Conservation (phyloP, 2,113 vertebrate genomes). For the Vanacampus margaritifer region DNA sequence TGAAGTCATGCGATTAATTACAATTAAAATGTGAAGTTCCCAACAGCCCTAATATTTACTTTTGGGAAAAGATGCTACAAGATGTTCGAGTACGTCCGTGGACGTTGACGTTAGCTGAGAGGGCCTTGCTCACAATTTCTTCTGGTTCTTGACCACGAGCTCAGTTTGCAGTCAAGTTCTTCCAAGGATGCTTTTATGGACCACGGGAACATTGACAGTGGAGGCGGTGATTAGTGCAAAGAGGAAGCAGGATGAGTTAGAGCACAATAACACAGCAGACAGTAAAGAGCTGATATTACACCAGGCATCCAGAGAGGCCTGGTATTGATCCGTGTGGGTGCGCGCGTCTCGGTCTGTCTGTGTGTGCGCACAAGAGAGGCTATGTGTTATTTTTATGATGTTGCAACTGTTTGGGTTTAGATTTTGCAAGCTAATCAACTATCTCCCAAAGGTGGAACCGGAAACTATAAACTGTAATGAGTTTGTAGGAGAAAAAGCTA, state of each 20-base stretch:
- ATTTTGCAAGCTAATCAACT: slow-evolving; percentile 65
- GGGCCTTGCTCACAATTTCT: neutral
- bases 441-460: slow-evolving; percentile 26
- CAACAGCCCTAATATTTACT: too few relatives aligned
- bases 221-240: slow-evolving; percentile 15
- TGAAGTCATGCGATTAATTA: too few relatives aligned
- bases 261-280: slow-evolving; percentile 74
- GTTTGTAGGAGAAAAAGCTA: slow-evolving; percentile 14
- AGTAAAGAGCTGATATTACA: slow-evolving; percentile 74
- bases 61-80: neutral
- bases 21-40: too few relatives aligned
- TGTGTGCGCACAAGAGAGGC: slow-evolving; percentile 9
- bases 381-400: slow-evolving; percentile 53
- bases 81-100: neutral
- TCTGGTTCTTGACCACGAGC: neutral
- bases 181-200: slow-evolving; percentile 3
- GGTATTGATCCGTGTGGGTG: slow-evolving; percentile 66
- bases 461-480: slow-evolving; percentile 34
- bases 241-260: slow-evolving; percentile 70
- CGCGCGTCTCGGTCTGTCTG: slow-evolving; percentile 10
- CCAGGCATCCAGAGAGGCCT: slow-evolving; percentile 67
- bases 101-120: neutral
- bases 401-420: slow-evolving; percentile 38
- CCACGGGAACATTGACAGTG: slow-evolving; percentile 21
- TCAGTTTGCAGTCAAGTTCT: neutral